phyloP scores from a whole-genome alignment of 2,113 vertebrate genomes.

The Gopherus evgoodei region DNA sequence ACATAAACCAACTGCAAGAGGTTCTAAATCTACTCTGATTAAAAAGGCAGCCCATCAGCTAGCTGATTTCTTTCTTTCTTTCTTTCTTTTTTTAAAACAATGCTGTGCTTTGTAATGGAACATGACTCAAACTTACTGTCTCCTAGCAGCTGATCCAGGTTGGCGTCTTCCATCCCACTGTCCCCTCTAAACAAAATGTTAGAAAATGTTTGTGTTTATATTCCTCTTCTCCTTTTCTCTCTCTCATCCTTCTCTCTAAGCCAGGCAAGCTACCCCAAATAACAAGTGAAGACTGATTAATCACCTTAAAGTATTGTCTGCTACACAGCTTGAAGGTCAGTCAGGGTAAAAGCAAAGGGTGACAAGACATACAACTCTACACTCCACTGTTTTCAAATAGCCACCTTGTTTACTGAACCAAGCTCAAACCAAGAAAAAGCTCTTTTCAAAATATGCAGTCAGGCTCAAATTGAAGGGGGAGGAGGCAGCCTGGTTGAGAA shows the following conservation, averaged over 20 bases:
- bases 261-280: constrained; percentile 41
- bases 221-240: constrained; percentile 22
- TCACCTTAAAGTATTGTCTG: constrained; percentile 5
- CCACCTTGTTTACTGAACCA: constrained; percentile 77
- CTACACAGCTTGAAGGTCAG: constrained; percentile 41
- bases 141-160: neutral
- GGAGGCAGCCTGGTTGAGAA: constrained; percentile 29
- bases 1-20: neutral
- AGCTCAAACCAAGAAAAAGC: constrained; percentile 51
- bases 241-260: constrained; percentile 6
- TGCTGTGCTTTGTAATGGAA: neutral
- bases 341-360: constrained; percentile 40
- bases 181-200: constrained; percentile 30
- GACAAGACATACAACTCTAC: constrained; percentile 7
- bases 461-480: constrained; percentile 54
- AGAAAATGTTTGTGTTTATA: constrained; percentile 54
- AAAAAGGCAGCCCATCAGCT: neutral
- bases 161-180: constrained; percentile 21
- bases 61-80: neutral
- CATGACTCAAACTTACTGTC: neutral
- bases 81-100: neutral
- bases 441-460: constrained; percentile 65
- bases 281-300: constrained; percentile 55
- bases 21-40: neutral
- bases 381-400: constrained; percentile 58